Evolutionary conservation across 2,888 invertebrate genomes (phyloP).

Genomic region (Dicycla oo): DNA sequence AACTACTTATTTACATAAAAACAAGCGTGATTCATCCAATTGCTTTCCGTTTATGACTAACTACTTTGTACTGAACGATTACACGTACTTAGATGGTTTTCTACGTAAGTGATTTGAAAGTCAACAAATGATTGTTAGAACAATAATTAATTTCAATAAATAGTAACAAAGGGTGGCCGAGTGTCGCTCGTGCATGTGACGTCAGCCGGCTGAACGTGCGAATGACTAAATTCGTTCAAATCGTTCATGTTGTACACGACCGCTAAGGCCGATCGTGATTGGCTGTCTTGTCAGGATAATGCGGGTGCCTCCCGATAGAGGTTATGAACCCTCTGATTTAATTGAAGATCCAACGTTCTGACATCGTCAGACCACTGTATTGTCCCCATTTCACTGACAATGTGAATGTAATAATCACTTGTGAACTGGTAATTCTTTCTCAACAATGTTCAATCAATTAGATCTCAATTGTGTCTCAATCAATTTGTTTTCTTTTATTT

Average conservation of each 20-base stretch:
- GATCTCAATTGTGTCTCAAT: constrained; percentile 37
- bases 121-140: constrained; percentile 54
- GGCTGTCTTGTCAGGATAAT: constrained; percentile 82
- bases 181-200: constrained; percentile 41
- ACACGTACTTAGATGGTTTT: constrained; percentile 47
- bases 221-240: constrained; percentile 79
- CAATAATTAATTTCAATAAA: constrained; percentile 61
- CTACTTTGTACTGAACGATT: constrained; percentile 40
- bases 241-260: constrained; percentile 74
- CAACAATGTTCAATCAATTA: constrained; percentile 47
- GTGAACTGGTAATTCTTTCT: constrained; percentile 52
- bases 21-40: constrained; percentile 53
- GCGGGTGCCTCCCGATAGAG: constrained; percentile 83
- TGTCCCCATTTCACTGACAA: constrained; percentile 70
- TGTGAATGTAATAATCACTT: constrained; percentile 66
- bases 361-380: constrained; percentile 71
- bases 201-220: constrained; percentile 57
- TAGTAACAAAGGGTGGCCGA: constrained; percentile 50
- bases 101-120: constrained; percentile 61
- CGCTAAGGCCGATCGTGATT: constrained; percentile 81
- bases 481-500: constrained; percentile 41
- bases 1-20: constrained; percentile 47
- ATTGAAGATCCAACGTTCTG: constrained; percentile 82
- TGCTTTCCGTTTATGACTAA: constrained; percentile 50
- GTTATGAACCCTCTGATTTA: constrained; percentile 87